Percentiles rank a stretch among this genome's conserved stretches.
Evolutionary conservation across 2,113 vertebrate genomes (phyloP).

Genomic region (Globicephala melas): DNA sequence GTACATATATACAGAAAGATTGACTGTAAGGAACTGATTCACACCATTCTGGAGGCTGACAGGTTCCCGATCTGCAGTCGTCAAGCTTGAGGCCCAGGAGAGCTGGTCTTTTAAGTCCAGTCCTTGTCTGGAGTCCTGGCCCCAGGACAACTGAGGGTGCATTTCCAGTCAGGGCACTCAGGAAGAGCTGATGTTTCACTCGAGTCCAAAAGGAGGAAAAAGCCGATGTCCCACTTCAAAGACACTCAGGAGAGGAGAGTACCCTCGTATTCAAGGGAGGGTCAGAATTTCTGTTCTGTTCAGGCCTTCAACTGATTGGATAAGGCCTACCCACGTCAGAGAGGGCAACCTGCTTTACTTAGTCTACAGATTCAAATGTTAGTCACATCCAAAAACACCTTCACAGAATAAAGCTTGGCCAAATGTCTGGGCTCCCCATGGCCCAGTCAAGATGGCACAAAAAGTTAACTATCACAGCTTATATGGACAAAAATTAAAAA

Average conservation of each 20-base stretch:
- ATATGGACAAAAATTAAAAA: neutral
- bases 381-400: neutral
- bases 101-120: fast-evolving
- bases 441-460: neutral
- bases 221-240: neutral
- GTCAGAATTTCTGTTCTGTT: neutral
- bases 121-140: neutral
- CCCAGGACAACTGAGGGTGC: fast-evolving
- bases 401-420: neutral
- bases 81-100: no score
- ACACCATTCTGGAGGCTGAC: fast-evolving
- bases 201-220: no score
- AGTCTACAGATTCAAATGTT: fast-evolving
- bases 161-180: fast-evolving
- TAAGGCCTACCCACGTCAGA: fast-evolving
- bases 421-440: neutral
- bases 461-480: neutral
- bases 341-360: fast-evolving
- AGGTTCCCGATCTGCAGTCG: fast-evolving
- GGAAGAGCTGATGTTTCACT: fast-evolving
- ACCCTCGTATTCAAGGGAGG: fast-evolving
- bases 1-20: fast-evolving
- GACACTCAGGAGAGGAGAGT: neutral
- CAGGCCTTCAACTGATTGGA: fast-evolving
- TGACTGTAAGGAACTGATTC: fast-evolving